These are phyloP conservation scores for Cantharis nigra DNA, from an alignment of 2,888 invertebrate genomes.

Conservation along the genomic window DNA sequence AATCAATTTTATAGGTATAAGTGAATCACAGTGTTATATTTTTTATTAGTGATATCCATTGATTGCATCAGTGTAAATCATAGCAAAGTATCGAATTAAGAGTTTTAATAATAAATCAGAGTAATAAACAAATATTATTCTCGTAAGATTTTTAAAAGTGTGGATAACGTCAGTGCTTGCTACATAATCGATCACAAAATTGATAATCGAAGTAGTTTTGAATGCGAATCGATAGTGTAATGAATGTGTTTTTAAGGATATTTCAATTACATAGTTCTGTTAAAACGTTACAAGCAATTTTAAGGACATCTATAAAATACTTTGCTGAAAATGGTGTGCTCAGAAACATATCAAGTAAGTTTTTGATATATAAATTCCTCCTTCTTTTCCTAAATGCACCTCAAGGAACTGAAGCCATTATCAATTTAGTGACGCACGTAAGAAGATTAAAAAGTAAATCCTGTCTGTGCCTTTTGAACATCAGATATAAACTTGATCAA, in stretches of 20 bases:
- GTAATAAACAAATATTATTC: background rate
- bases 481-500: no score
- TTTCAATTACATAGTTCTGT: background rate
- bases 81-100: background rate
- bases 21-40: background rate
- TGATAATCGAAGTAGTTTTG: background rate
- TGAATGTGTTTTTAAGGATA: background rate
- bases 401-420: background rate
- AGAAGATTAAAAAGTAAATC: background rate
- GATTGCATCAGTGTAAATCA: background rate
- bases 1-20: background rate
- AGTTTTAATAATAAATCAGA: background rate
- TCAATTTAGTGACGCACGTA: background rate
- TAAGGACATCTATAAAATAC: background rate
- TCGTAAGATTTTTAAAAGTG: background rate
- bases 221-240: background rate
- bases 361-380: no score
- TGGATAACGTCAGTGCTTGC: background rate
- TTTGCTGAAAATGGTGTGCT: background rate
- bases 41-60: background rate
- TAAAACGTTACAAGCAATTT: background rate
- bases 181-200: background rate
- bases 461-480: background rate
- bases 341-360: background rate
- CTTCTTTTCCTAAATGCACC: no score